Conservation (phyloP, 2,113 vertebrate species). For the Noctilio leporinus region DNA sequence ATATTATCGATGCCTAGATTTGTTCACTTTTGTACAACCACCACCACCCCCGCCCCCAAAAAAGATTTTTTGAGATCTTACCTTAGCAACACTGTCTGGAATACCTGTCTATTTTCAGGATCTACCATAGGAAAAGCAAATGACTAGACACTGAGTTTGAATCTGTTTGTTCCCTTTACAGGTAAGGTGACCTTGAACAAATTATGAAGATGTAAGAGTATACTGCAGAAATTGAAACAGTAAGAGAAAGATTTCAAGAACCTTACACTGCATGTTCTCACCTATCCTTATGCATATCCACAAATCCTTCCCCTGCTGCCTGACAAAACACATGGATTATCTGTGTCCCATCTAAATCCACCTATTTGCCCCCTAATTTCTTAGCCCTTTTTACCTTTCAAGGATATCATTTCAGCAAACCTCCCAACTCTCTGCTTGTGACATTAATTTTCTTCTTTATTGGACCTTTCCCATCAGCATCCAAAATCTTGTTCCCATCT, state of each 20-base stretch:
- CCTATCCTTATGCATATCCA: neutral
- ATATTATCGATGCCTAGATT: neutral
- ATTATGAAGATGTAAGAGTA: neutral
- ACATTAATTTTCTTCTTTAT: neutral
- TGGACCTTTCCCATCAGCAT: neutral
- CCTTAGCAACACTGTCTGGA: neutral
- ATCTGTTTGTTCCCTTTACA: neutral
- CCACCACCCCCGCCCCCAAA: too few relatives aligned
- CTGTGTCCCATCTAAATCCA: neutral
- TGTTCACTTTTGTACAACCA: neutral
- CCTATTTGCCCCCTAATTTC: neutral
- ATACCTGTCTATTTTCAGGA: neutral
- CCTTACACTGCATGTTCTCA: neutral
- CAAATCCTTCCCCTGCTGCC: neutral
- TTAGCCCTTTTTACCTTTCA: neutral
- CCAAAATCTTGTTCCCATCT: neutral
- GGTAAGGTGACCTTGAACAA: neutral
- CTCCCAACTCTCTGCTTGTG: neutral
- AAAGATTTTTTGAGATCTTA: neutral
- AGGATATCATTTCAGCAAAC: neutral
- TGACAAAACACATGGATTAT: neutral
- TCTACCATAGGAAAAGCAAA: neutral
- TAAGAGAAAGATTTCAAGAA: neutral
- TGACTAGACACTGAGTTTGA: neutral
- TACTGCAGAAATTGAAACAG: neutral